These are phyloP conservation scores for Philereme vetulata DNA, from an alignment of 2,888 invertebrate species.

Conservation along the genomic window DNA sequence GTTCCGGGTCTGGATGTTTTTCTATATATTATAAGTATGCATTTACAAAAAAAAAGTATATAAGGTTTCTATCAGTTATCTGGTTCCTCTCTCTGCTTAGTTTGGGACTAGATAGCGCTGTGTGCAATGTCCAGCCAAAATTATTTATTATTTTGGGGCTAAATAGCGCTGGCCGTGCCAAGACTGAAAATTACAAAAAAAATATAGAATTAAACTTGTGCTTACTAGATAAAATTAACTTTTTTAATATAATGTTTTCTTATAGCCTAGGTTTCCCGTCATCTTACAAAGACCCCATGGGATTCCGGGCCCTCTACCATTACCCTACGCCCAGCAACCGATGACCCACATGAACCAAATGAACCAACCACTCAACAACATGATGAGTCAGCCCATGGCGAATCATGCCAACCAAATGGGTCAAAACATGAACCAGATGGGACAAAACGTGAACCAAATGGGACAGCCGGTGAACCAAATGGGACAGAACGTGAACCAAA, in stretches of 20 bases:
- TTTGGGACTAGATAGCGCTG: no score
- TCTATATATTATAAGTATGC: no score
- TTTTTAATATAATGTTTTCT: constrained; percentile 24
- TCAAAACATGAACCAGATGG: constrained; percentile 49
- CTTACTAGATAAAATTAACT: background rate
- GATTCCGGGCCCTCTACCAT: constrained; percentile 68
- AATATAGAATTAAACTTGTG: no score
- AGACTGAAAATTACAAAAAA: no score
- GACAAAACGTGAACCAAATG: constrained; percentile 45
- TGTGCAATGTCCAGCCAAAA: no score
- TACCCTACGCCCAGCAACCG: constrained; percentile 70
- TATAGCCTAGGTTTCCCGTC: constrained; percentile 76
- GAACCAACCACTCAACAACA: constrained; percentile 58
- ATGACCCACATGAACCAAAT: constrained; percentile 59
- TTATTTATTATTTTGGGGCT: no score
- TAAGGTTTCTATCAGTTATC: no score
- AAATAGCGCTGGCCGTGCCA: no score
- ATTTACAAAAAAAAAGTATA: no score
- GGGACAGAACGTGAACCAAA: constrained; percentile 43
- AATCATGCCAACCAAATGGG: constrained; percentile 54
- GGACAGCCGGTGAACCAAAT: constrained; percentile 49
- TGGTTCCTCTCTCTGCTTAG: no score
- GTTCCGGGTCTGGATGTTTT: no score
- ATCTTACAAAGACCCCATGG: constrained; percentile 76
- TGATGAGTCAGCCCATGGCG: constrained; percentile 49